A percentile compares a stretch with the other conserved stretches of the same genome.
Conservation (phyloP, 2,797 vertebrate genomes). For the Pseudomugil tenellus region DNA sequence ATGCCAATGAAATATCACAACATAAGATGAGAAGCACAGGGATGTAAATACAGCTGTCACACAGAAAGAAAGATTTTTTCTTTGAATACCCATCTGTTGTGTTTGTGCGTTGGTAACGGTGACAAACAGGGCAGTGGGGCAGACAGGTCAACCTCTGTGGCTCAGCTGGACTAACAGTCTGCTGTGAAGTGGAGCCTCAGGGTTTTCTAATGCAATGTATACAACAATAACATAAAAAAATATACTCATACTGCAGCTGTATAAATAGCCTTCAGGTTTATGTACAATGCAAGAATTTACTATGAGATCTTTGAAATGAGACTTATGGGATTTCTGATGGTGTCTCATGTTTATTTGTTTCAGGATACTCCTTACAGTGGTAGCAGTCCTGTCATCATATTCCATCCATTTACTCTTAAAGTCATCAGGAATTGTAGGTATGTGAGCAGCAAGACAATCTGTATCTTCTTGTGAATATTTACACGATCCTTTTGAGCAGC, state of each 20-base stretch:
- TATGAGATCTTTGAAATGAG: not conserved
- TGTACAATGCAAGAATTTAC: conserved; percentile 13
- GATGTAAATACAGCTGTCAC: not conserved
- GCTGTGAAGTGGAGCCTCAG: conserved; percentile 43
- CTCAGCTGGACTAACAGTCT: conserved; percentile 64
- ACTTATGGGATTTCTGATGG: not conserved
- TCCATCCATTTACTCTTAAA: conserved; percentile 98
- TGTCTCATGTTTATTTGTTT: conserved; percentile 34
- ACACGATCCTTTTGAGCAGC: not conserved
- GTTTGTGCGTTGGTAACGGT: conserved; percentile 24
- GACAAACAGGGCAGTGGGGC: conserved; percentile 45
- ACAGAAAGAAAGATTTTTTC: conserved; percentile 19
- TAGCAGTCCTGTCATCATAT: conserved; percentile 94
- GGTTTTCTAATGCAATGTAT: conserved; percentile 38
- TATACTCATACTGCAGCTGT: conserved; percentile 55
- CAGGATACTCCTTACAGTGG: conserved; percentile 91
- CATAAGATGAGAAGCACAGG: not conserved
- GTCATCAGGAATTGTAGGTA: conserved; percentile 90
- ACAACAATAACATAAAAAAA: conserved; percentile 1
- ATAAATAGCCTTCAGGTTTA: conserved; percentile 39
- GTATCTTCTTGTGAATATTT: not conserved
- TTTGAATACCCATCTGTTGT: conserved; percentile 53
- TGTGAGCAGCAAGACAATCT: conserved; percentile 15
- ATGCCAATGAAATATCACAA: not conserved
- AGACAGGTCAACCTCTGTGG: conserved; percentile 29